Evolutionary conservation across 2,113 vertebrate genomes (phyloP), one percentile per base, ranked within the genome.

Genomic region (Calonectris borealis): DNA sequence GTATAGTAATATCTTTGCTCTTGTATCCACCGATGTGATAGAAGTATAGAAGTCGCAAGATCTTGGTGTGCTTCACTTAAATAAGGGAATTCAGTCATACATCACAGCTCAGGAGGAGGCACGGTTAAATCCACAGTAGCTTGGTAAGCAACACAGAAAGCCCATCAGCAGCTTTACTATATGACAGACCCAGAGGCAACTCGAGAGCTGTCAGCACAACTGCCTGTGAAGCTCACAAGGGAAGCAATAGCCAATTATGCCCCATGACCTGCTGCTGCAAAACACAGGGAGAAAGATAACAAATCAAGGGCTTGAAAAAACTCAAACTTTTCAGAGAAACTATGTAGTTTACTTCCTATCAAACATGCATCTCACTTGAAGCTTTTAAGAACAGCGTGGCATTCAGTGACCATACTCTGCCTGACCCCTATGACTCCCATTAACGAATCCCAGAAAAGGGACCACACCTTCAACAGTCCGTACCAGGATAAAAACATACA

Each of bases 151-250:
- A 76, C 54, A 85, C 42, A 76, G 87, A 94, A 72, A 89, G 80
- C 65, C 90, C 83, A 91, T 79, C 91, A 82, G 94, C 86, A 95
- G 83, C 84, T 94, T 96, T 87, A 79, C 81, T 92, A 10, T 79
- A 65, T 94, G 97, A 97, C 92, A 96, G 93, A 93, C 90, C 93
- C 93, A 95, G 93, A 97, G 88, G 83, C 91, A 95, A 92, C 93
- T 96, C 38, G 12, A 92, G 95, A 94, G 92, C 86, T 92, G 88
- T 96, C 61, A 70, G 73, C 69, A 88, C 65, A 93, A 92, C 79
- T 75, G 68, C 40, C 83, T 85, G 81, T 65, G 86, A 91, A 96
- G 91, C 89, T 94, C 90, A 92, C 71, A 79, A 96, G 86, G 88
- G 86, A 96, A 97, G 68, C 78, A 86, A 95, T 16, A 96, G 72